phyloP scores from a whole-genome alignment of 2,113 vertebrate genomes.

The Crocuta crocuta region DNA sequence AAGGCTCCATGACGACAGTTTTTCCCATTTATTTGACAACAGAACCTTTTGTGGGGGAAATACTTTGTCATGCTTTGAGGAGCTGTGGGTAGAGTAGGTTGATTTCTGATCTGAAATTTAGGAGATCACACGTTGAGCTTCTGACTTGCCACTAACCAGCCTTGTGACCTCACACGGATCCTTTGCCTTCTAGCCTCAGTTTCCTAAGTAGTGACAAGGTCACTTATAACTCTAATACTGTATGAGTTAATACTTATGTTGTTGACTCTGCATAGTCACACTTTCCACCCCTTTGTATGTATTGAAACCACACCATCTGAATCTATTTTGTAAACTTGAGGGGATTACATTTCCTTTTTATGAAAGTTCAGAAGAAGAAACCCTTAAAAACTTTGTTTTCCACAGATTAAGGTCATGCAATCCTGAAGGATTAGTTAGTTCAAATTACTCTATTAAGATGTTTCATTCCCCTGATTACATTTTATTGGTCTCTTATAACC shows the following conservation, averaged over 20 bases:
- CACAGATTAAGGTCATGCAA: conserved; percentile 15
- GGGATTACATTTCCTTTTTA: conserved; percentile 4
- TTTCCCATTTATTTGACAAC: conserved; percentile 32
- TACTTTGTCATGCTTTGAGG: conserved; percentile 3
- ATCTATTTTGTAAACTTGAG: conserved; percentile 9
- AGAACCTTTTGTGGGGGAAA: not conserved
- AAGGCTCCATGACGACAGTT: not conserved
- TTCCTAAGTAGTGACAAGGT: conserved; percentile 15
- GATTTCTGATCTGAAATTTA: not conserved
- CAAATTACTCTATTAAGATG: conserved; percentile 1
- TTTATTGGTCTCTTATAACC: not conserved
- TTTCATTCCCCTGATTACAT: conserved; percentile 26
- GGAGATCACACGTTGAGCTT: not conserved
- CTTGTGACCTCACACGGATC: not conserved
- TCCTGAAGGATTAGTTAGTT: not conserved
- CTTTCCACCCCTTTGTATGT: conserved; percentile 26
- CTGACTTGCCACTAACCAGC: not conserved
- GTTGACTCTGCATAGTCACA: conserved; percentile 40
- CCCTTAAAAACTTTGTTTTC: conserved; percentile 27
- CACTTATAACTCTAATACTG: not conserved
- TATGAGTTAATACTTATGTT: conserved; percentile 12
- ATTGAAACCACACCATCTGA: not conserved
- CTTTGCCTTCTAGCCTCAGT: conserved; percentile 38
- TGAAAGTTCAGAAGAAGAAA: conserved; percentile 32
- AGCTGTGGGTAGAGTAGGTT: not conserved